A percentile compares a stretch with the other conserved stretches of the same genome.
phyloP scores from a whole-genome alignment of 2,888 invertebrate species.

The Sphinx pinastri region DNA sequence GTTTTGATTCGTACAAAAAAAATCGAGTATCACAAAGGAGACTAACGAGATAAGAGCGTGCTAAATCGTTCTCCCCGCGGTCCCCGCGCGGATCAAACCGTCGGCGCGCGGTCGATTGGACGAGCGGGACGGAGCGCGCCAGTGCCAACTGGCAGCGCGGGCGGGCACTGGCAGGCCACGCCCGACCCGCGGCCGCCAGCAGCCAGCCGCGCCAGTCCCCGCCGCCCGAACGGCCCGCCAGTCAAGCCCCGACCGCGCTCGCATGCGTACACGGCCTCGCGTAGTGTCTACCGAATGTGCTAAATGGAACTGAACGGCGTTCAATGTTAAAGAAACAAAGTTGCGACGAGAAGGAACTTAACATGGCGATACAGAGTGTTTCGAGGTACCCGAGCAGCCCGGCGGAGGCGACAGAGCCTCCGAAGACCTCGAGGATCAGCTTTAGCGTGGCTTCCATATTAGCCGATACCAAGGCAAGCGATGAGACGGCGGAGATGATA shows the following conservation, averaged over 20 bases:
- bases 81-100: constrained; percentile 79
- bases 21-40: constrained; percentile 83
- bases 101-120: constrained; percentile 76
- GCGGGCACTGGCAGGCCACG: constrained; percentile 38
- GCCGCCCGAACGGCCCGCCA: constrained; percentile 56
- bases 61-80: constrained; percentile 79
- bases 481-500: constrained; percentile 76
- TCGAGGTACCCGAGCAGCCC: constrained; percentile 86
- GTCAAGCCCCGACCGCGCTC: constrained; percentile 80
- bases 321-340: constrained; percentile 86
- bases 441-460: constrained; percentile 95
- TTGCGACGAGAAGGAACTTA: constrained; percentile 83
- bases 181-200: constrained; percentile 48
- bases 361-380: constrained; percentile 88
- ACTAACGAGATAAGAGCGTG: constrained; percentile 84
- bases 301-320: constrained; percentile 80
- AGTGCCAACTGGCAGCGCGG: background rate
- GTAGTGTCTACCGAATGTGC: constrained; percentile 68
- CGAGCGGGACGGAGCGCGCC: constrained; percentile 61
- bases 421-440: constrained; percentile 88
- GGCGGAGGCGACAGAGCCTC: constrained; percentile 85
- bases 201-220: constrained; percentile 37
- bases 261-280: constrained; percentile 81
- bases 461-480: constrained; percentile 89
- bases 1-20: constrained; percentile 83